Conservation (phyloP, 2,888 invertebrate species). For the Ormyrus pomaceus region DNA sequence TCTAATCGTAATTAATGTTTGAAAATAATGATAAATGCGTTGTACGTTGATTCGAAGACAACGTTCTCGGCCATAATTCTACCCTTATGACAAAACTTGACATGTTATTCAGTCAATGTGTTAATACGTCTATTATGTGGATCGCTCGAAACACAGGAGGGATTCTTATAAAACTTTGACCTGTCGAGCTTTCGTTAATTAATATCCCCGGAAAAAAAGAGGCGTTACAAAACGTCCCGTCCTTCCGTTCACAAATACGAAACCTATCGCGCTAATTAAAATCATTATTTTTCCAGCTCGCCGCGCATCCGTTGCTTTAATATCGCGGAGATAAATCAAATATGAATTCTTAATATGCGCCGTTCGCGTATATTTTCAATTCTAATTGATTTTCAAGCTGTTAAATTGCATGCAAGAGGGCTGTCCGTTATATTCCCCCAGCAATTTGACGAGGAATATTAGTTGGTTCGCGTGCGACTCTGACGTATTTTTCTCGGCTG, state of each 20-base stretch:
- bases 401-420: too few species aligned
- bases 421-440: background rate
- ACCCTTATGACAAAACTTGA: background rate
- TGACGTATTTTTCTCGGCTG: too few species aligned
- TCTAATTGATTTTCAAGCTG: constrained; percentile 27
- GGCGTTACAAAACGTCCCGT: background rate
- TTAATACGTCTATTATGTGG: too few species aligned
- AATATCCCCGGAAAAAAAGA: too few species aligned
- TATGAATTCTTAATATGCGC: constrained; percentile 4
- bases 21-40: background rate
- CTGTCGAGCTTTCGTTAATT: too few species aligned
- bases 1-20: too few species aligned
- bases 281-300: constrained; percentile 39
- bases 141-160: too few species aligned
- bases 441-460: constrained; percentile 14
- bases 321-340: constrained; percentile 28
- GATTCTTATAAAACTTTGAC: too few species aligned
- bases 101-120: too few species aligned
- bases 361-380: constrained; percentile 2
- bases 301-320: background rate
- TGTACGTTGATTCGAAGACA: background rate
- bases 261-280: constrained; percentile 36
- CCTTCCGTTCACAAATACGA: background rate
- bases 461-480: background rate
- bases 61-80: background rate